A percentile compares a stretch with the other conserved stretches of the same genome.
Conservation (phyloP, 2,888 invertebrate species). For the Cephus nigrinus region DNA sequence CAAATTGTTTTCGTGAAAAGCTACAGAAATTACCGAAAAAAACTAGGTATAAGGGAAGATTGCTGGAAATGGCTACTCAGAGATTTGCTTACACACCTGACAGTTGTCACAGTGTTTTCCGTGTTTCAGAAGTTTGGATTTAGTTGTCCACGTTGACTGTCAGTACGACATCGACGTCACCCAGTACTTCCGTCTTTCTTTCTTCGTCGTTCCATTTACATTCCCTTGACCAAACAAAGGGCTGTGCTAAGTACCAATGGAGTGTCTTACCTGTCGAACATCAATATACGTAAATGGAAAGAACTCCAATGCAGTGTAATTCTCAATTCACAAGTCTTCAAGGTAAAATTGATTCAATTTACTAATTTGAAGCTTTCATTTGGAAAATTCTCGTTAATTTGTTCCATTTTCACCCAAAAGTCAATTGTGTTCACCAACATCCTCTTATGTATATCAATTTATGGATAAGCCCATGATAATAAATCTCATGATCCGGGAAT, state of each 20-base stretch:
- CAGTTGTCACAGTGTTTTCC: not conserved
- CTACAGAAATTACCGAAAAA: not conserved
- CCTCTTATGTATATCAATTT: not conserved
- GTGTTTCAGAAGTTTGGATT: not conserved
- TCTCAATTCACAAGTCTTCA: conserved; percentile 32
- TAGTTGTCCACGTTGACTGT: not conserved
- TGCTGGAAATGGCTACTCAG: not conserved
- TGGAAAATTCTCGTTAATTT: not conserved
- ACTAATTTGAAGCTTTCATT: not conserved
- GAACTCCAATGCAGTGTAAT: conserved; percentile 37
- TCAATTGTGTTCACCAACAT: not conserved
- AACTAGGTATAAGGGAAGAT: not conserved
- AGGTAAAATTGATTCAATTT: conserved; percentile 33
- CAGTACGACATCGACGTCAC: not conserved
- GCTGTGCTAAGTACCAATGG: not conserved
- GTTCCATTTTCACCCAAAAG: not conserved
- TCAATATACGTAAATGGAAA: conserved; percentile 42
- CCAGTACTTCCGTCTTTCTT: not conserved
- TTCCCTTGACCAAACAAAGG: not conserved
- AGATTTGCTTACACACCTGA: not conserved
- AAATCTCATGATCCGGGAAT: not conserved
- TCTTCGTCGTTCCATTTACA: not conserved
- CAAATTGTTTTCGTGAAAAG: not conserved
- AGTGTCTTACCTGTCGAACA: conserved; percentile 21
- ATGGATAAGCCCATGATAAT: not conserved